These are phyloP conservation scores for Chloroceryle aenea DNA, from an alignment of 2,113 vertebrate species.

Conservation along the genomic window DNA sequence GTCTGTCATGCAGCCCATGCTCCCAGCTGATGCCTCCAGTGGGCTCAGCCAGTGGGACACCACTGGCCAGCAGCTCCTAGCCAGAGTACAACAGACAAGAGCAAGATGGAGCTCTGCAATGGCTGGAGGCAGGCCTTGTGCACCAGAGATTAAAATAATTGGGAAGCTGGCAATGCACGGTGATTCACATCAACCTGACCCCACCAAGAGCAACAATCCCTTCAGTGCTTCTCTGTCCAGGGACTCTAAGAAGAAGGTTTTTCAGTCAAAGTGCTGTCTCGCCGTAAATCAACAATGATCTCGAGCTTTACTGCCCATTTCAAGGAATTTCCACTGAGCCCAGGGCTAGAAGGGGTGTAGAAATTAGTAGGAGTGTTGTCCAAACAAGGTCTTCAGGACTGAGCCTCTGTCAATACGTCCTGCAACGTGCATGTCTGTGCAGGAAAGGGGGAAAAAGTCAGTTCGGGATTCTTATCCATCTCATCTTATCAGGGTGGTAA, in stretches of 20 bases:
- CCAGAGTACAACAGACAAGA: background rate
- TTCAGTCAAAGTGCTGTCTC: background rate
- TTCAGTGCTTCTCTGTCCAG: accelerated
- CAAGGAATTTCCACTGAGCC: background rate
- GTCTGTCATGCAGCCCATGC: background rate
- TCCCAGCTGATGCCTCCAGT: background rate
- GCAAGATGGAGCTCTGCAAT: background rate
- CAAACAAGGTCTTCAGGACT: background rate
- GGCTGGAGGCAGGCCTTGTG: background rate
- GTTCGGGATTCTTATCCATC: slow-evolving; percentile 69
- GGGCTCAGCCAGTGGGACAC: background rate
- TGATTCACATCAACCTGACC: background rate
- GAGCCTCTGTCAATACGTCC: background rate
- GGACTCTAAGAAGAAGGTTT: background rate
- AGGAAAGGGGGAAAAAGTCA: slow-evolving; percentile 62
- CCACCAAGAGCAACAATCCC: background rate
- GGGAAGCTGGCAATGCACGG: background rate
- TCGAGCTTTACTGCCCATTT: background rate
- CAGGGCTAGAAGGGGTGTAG: background rate
- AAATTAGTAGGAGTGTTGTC: background rate
- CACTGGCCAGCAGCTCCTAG: background rate
- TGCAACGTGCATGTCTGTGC: slow-evolving; percentile 31
- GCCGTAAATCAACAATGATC: background rate
- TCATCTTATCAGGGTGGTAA: slow-evolving; percentile 78
- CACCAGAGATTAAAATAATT: background rate